Conservation (phyloP, 2,888 invertebrate species). For the Seira sanloemensis region DNA sequence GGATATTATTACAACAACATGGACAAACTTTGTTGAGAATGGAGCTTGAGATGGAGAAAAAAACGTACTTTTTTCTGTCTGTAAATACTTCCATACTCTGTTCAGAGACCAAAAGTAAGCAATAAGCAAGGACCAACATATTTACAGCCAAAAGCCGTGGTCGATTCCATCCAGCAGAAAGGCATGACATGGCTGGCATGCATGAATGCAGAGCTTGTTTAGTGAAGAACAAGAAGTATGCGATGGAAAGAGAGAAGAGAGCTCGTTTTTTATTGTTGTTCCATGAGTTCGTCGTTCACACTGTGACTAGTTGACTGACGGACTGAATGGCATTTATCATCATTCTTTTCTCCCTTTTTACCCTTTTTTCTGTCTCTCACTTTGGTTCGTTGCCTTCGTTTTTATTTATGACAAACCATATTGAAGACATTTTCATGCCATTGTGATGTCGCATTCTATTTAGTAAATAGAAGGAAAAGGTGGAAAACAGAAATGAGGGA, state of each 20-base stretch:
- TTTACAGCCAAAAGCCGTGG: no score
- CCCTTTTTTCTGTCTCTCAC: constrained; percentile 14
- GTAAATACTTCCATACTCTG: neutral
- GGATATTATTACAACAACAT: constrained; percentile 40
- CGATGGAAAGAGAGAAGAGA: neutral
- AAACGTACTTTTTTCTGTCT: neutral
- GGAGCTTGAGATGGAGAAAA: neutral
- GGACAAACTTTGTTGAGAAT: neutral
- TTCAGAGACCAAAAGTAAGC: no score
- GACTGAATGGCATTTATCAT: constrained; percentile 63
- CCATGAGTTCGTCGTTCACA: constrained; percentile 47
- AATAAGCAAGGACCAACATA: no score
- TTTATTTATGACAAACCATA: constrained; percentile 55
- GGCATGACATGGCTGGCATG: neutral
- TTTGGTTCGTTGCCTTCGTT: constrained; percentile 27
- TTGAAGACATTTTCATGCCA: constrained; percentile 56
- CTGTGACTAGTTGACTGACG: constrained; percentile 56
- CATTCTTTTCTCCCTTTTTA: constrained; percentile 42
- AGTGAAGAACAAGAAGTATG: neutral
- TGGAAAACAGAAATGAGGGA: neutral
- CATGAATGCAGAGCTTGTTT: neutral
- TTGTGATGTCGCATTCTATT: constrained; percentile 46
- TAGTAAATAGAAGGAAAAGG: constrained; percentile 25
- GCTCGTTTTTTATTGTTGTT: constrained; percentile 1
- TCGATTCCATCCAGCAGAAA: neutral